Percentiles rank a stretch among this genome's conserved stretches.
phyloP scores from a whole-genome alignment of 2,113 vertebrate genomes.

The Mystacornis crossleyi region DNA sequence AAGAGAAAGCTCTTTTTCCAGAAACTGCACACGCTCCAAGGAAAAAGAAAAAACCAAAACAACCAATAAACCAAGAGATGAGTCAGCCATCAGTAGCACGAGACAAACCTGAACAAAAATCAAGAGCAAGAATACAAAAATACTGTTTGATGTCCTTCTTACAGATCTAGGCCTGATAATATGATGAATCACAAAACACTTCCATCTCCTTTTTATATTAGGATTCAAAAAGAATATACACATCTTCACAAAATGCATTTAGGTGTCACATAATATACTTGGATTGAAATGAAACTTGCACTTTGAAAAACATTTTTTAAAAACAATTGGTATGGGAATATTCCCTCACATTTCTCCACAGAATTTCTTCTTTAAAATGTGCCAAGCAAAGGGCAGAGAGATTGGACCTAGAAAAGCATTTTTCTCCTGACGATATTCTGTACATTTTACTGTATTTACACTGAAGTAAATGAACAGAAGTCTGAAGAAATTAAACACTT shows the following conservation, averaged over 20 bases:
- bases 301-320: background rate
- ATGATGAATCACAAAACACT: background rate
- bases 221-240: background rate
- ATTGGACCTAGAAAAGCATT: background rate
- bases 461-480: slow-evolving; percentile 39
- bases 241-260: background rate
- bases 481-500: slow-evolving; percentile 72
- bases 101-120: background rate
- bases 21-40: background rate
- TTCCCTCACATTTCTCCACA: background rate
- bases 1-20: background rate
- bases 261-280: background rate
- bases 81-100: background rate
- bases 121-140: background rate
- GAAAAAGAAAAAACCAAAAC: background rate
- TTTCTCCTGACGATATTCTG: background rate
- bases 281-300: background rate
- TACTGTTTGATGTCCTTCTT: background rate
- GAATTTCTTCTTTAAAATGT: background rate
- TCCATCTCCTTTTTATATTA: background rate
- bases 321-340: background rate
- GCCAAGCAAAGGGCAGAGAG: background rate
- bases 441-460: slow-evolving; percentile 47
- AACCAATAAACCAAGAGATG: background rate
- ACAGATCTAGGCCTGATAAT: background rate